Percentiles rank a stretch among this genome's conserved stretches.
These are phyloP conservation scores for Gouania willdenowi DNA, from an alignment of 2,797 vertebrate genomes.

Conservation along the genomic window DNA sequence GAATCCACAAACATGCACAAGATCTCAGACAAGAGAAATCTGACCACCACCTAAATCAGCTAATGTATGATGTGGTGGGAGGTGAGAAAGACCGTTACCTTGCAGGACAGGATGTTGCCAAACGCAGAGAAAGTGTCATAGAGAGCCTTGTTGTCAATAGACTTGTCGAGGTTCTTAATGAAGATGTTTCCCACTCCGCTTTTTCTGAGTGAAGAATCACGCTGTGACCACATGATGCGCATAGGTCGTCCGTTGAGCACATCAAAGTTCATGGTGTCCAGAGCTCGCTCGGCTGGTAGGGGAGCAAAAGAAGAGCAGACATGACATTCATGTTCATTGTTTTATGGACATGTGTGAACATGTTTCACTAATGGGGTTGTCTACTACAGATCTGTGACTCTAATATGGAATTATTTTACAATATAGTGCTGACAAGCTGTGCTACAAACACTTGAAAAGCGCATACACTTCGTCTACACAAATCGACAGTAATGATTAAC, in stretches of 20 bases:
- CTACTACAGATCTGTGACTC: no score
- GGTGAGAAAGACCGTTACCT: slow-evolving; percentile 68
- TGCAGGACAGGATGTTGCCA: slow-evolving; percentile 97
- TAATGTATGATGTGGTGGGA: background rate
- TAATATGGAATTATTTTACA: no score
- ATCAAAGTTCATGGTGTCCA: slow-evolving; percentile 99
- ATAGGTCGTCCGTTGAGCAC: slow-evolving; percentile 97
- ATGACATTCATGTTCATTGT: no score
- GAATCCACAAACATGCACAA: slow-evolving; percentile 9
- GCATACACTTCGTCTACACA: no score
- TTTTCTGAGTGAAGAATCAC: slow-evolving; percentile 95
- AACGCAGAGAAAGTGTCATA: slow-evolving; percentile 99
- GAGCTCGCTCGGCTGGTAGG: slow-evolving; percentile 86
- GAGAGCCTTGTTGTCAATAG: slow-evolving; percentile 97
- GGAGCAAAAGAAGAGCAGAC: slow-evolving; percentile 3
- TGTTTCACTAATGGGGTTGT: no score
- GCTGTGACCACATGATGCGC: slow-evolving; percentile 98
- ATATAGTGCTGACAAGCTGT: no score
- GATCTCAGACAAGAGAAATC: background rate
- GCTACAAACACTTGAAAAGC: no score
- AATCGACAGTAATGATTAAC: no score
- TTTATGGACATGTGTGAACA: no score
- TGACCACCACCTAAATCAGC: background rate
- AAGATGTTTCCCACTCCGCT: slow-evolving; percentile 98
- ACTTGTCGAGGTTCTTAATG: slow-evolving; percentile 98